A percentile compares a stretch with the other conserved stretches of the same genome.
Evolutionary conservation across 2,797 vertebrate genomes (phyloP).

Genomic region (Parotocinclus haroldoi): DNA sequence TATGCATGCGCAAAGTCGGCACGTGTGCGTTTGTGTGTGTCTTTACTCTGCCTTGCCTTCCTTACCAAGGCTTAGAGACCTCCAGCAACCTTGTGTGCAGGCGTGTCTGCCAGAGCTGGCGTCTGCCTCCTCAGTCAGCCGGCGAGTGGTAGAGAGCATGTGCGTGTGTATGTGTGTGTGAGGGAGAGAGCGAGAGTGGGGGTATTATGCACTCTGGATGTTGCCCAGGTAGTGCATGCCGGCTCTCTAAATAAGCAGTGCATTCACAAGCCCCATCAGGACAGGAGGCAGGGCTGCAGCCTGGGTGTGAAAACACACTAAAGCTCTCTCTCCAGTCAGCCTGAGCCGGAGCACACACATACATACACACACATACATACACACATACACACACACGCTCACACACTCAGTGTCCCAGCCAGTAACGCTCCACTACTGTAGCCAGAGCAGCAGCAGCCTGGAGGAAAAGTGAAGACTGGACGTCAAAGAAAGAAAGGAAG

Average conservation of each 20-base stretch:
- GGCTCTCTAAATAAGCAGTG: slow-evolving; percentile 79
- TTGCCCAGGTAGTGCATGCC: slow-evolving; percentile 75
- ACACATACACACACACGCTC: slow-evolving; percentile 22
- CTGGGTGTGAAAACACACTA: slow-evolving; percentile 80
- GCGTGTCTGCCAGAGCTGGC: slow-evolving; percentile 48
- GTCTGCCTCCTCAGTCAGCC: slow-evolving; percentile 55
- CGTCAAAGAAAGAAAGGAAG: slow-evolving; percentile 61
- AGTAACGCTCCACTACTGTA: slow-evolving; percentile 53
- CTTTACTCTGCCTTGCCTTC: slow-evolving; percentile 66
- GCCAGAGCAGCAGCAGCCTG: slow-evolving; percentile 64
- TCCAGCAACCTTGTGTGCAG: slow-evolving; percentile 35
- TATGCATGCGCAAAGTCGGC: neutral
- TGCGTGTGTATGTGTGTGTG: slow-evolving; percentile 45
- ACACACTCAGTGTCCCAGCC: slow-evolving; percentile 31
- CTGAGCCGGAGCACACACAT: slow-evolving; percentile 18
- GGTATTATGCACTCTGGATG: slow-evolving; percentile 80
- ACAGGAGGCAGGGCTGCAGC: slow-evolving; percentile 73
- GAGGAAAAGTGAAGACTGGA: slow-evolving; percentile 69
- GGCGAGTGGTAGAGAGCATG: slow-evolving; percentile 55
- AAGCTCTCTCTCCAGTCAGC: slow-evolving; percentile 64
- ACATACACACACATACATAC: slow-evolving; percentile 30
- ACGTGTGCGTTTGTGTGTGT: slow-evolving; percentile 58
- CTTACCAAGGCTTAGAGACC: slow-evolving; percentile 70
- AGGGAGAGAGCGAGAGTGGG: slow-evolving; percentile 46
- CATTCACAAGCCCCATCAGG: slow-evolving; percentile 77